Evolutionary conservation across 2,888 invertebrate genomes (phyloP).

Genomic region (Xylota segnis): DNA sequence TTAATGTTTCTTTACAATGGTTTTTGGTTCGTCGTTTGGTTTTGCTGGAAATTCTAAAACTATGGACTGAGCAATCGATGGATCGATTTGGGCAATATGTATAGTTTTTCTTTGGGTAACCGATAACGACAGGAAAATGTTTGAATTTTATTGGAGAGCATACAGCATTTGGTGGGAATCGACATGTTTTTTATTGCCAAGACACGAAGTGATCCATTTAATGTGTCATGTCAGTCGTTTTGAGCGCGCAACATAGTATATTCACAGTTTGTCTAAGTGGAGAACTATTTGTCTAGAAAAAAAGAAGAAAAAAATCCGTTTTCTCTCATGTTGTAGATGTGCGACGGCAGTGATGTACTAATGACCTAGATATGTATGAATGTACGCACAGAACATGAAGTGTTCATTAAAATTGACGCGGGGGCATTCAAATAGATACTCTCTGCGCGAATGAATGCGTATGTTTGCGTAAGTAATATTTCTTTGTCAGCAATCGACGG

Average conservation of each 20-base stretch:
- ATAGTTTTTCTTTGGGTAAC: neutral
- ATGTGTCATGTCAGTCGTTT: constrained; percentile 14
- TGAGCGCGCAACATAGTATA: constrained; percentile 6
- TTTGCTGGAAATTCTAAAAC: constrained; percentile 21
- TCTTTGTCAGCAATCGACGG: constrained; percentile 8
- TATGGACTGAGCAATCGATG: neutral
- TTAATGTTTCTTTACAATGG: constrained; percentile 7
- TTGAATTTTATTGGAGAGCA: neutral
- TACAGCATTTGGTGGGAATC: neutral
- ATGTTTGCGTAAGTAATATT: constrained; percentile 9
- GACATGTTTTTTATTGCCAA: constrained; percentile 26
- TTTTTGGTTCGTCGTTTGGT: neutral
- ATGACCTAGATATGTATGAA: constrained; percentile 29
- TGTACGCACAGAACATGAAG: constrained; percentile 3
- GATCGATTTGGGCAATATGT: neutral
- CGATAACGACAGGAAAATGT: neutral
- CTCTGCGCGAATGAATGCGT: neutral
- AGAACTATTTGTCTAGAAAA: constrained; percentile 26
- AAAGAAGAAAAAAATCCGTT: neutral
- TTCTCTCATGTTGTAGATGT: constrained; percentile 15
- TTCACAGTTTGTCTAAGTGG: neutral
- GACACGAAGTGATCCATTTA: constrained; percentile 31
- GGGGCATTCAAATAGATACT: neutral
- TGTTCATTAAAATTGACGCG: constrained; percentile 1
- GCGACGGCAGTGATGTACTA: constrained; percentile 10